Base-by-base conservation (phyloP, 2,113 vertebrate genomes). In the Petromus typicus region DNA sequence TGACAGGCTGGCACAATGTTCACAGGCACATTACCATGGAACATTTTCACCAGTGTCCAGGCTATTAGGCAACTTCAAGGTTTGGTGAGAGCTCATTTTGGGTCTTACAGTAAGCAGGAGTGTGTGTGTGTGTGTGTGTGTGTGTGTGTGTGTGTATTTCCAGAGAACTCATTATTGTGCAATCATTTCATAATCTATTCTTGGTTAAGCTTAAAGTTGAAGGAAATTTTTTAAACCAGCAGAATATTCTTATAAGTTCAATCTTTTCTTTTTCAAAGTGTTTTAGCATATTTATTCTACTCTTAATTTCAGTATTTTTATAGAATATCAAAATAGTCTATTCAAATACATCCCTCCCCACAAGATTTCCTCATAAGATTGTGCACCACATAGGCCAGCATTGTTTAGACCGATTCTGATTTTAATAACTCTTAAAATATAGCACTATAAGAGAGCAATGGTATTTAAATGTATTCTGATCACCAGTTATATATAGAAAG, bases 351-450 rank as follows among this genome's bases (percentile, higher is more conserved):
- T 88, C 2, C 12, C 40, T 78, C 90, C 57, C 63, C 40, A 63
- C 76, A 63, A 83, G 17, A 92, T 0, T 75, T n/a, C 75, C 7
- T 71, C 5, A 66, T 34, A 14, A 59, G n/a, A 25, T 23, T 56
- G 34, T 91, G 18, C 10, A 57, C 16, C 71, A 45, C 34, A 25
- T 16, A 56, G 12, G 12, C 5, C 48, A 84, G 10, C 43, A 81
- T 56, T 94, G 17, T 54, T 86, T 66, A 86, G 32, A 89, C 48
- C 80, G 64, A 73, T 40, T 81, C 3, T 86, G 54, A 91, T 81
- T 86, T 91, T 91, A 91, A 89, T 40, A 18, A 59, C 25, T 5
- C 30, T 89, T 86, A 86, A 87, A 94, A 92, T 84, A 89, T 63
- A 90, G 59, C 14, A 57, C 11, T 27, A 80, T 85, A 80, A 59